Conservation (phyloP, 2,113 vertebrate genomes). For the Amazona vittata region DNA sequence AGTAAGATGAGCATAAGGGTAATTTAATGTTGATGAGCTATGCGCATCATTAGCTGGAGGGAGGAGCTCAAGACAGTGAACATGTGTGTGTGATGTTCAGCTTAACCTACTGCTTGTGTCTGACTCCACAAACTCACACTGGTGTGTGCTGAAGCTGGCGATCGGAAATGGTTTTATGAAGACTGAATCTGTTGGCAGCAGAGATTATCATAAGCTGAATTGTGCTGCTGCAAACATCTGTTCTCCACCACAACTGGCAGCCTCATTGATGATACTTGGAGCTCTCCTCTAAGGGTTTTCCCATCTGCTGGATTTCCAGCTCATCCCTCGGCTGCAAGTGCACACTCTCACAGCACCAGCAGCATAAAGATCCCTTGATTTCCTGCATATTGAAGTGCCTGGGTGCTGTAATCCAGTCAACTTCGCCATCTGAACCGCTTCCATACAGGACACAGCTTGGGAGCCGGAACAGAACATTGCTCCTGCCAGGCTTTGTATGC, state of each 20-base stretch:
- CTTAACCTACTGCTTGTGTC: not conserved
- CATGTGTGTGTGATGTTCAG: not conserved
- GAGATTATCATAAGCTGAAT: not conserved
- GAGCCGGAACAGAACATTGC: not conserved
- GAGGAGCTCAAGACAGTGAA: not conserved
- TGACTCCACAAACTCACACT: not conserved
- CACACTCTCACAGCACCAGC: not conserved
- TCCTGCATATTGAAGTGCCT: not conserved
- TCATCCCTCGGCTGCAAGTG: not conserved
- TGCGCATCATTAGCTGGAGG: not conserved
- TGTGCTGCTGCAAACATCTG: not conserved
- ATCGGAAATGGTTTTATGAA: not conserved
- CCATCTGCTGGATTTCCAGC: not conserved
- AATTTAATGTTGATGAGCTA: not conserved
- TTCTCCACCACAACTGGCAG: not conserved
- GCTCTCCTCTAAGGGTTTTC: not conserved
- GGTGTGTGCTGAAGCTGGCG: not conserved
- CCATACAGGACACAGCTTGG: not conserved
- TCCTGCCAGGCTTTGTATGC: not conserved
- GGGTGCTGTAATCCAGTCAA: not conserved
- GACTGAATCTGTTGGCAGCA: not conserved
- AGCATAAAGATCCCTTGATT: not conserved
- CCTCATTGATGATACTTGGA: not conserved
- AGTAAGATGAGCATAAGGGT: not conserved
- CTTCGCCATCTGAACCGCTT: not conserved